phyloP scores from a whole-genome alignment of 1,140 invertebrate species.

The Aphis gossypii region DNA sequence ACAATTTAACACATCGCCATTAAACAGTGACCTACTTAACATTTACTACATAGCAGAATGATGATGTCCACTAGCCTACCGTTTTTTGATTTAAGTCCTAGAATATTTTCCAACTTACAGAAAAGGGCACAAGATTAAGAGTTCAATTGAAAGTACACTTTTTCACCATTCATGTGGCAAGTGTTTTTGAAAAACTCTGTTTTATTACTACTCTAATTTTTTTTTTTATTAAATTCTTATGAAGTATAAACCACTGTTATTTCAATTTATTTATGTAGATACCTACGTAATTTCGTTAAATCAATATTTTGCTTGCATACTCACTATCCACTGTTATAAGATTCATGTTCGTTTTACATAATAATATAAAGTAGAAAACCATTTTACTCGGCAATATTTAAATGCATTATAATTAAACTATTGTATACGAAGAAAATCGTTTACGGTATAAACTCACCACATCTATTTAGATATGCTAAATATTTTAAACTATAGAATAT shows the following conservation, averaged over 20 bases:
- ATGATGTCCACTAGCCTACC: no score
- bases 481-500: background rate
- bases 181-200: background rate
- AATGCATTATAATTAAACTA: background rate
- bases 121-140: background rate
- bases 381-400: background rate
- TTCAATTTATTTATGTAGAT: background rate
- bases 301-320: background rate
- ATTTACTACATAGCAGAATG: no score
- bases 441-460: background rate
- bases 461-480: background rate
- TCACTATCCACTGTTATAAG: background rate
- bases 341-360: background rate
- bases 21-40: no score
- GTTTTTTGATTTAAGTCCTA: no score
- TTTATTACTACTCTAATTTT: no score
- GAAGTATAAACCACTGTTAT: background rate
- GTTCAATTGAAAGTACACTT: background rate
- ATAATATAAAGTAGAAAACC: background rate
- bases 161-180: background rate
- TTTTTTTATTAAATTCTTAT: constrained; percentile 3
- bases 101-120: background rate
- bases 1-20: no score
- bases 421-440: background rate
- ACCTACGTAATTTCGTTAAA: background rate